Evolutionary conservation across 2,888 invertebrate species (phyloP).

Genomic region (Drosophila quinaria): DNA sequence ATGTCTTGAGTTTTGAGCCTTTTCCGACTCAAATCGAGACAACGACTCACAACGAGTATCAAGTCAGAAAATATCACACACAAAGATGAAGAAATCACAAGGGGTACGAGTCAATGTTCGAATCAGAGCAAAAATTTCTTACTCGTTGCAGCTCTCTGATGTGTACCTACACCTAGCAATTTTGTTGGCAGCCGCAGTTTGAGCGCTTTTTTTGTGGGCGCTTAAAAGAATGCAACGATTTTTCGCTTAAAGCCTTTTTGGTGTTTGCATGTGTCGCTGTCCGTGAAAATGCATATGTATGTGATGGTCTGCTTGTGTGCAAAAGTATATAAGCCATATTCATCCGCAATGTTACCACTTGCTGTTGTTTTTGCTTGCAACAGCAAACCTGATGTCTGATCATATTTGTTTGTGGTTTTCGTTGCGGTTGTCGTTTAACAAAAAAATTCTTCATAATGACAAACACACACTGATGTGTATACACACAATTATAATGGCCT

Average conservation of each 20-base stretch:
- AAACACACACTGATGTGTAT: constrained; percentile 14
- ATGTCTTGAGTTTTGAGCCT: no score
- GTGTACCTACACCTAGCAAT: constrained; percentile 7
- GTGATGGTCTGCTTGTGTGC: no score
- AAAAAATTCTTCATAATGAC: constrained; percentile 39
- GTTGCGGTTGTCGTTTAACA: constrained; percentile 65
- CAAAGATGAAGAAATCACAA: no score
- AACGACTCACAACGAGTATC: no score
- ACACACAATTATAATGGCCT: constrained; percentile 70
- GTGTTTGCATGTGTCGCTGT: constrained; percentile 36
- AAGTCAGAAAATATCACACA: no score
- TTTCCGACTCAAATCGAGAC: no score
- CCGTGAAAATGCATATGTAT: constrained; percentile 18
- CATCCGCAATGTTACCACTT: constrained; percentile 65
- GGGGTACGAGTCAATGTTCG: no score
- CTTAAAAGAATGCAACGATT: constrained; percentile 64
- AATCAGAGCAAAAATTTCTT: no score
- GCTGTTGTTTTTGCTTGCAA: constrained; percentile 30
- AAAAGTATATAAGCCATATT: constrained; percentile 57
- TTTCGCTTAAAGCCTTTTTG: constrained; percentile 37
- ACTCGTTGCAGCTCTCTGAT: no score
- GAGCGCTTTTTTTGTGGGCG: constrained; percentile 42
- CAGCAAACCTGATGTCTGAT: constrained; percentile 71
- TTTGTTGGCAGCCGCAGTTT: constrained; percentile 1
- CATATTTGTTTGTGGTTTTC: constrained; percentile 78